These are phyloP conservation scores for Lypha dubia DNA, from an alignment of 2,888 invertebrate species.

Conservation along the genomic window DNA sequence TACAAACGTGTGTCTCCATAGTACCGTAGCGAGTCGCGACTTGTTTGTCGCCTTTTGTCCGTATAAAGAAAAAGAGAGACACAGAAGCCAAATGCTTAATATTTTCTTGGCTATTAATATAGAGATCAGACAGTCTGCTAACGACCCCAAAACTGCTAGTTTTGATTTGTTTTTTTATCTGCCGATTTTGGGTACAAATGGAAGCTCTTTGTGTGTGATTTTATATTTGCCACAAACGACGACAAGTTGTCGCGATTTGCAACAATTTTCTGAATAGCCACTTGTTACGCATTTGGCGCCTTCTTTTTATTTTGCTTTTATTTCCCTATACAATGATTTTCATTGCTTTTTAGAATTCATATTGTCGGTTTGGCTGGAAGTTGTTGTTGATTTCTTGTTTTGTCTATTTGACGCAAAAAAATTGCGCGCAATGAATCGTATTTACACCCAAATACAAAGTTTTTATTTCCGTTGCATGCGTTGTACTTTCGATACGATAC, in stretches of 20 bases:
- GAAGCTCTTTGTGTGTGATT: constrained; percentile 18
- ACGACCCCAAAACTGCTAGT: constrained; percentile 19
- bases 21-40: constrained; percentile 62
- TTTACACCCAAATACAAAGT: constrained; percentile 26
- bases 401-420: constrained; percentile 52
- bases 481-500: neutral
- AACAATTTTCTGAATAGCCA: constrained; percentile 69
- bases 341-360: constrained; percentile 27
- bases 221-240: constrained; percentile 46
- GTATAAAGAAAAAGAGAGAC: constrained; percentile 9
- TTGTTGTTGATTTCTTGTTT: constrained; percentile 32
- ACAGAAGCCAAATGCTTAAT: constrained; percentile 13
- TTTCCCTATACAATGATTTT: neutral
- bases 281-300: constrained; percentile 69
- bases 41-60: constrained; percentile 62
- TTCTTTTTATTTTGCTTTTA: constrained; percentile 35
- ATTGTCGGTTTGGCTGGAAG: constrained; percentile 35
- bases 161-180: constrained; percentile 25
- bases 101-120: constrained; percentile 41
- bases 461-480: constrained; percentile 8
- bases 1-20: constrained; percentile 66
- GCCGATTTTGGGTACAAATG: constrained; percentile 36
- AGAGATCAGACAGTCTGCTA: constrained; percentile 57
- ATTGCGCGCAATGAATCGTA: constrained; percentile 56
- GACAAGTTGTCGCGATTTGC: constrained; percentile 66